Base-by-base conservation (phyloP, 2,888 invertebrate species). In the Conistra vaccinii region DNA sequence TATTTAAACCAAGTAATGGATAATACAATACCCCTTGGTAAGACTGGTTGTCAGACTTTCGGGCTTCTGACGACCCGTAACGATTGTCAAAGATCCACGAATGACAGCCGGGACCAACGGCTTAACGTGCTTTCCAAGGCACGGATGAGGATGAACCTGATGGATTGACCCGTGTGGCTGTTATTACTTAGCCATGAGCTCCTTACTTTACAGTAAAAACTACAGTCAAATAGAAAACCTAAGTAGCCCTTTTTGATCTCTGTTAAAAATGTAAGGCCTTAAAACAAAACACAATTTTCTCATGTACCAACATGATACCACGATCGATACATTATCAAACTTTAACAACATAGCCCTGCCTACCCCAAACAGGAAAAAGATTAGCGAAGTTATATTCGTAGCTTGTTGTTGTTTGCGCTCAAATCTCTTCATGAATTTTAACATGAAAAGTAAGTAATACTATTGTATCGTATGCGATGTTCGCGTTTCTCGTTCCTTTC, bases 341-440 rank as follows among this genome's bases (percentile, higher is more conserved):
- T 65, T 84, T 32, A 80, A 65, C 53, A 42, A 80, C 32, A 45
- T 10, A 71, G 32, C 60, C 42, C 35, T 85, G 76, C 63, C n/a
- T 82, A 85, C 57, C 4, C 67, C 14, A 29, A 79, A 62, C 69
- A 81, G 82, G 60, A 81, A 70, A 81, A 85, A 85, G 75, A 85
- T 85, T 70, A 85, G 29, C 66, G 29, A 85, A 75, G 51, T 76
- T 85, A 65, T 74, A 71, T 76, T 66, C 42, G 0, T 23, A 6
- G 12, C 26, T 53, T 73, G 65, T 80, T 84, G 68, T 87, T 85
- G 69, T 80, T 69, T 67, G 61, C 58, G 45, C 29, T 58, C 53
- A 77, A 78, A 83, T 80, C 71, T 79, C 73, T 74, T 81, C 88
- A 79, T 81, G 86, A 87, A 86, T 86, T 87, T 87, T 83, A 79